Conservation (phyloP, 2,797 vertebrate genomes). For the Channallabes apus region DNA sequence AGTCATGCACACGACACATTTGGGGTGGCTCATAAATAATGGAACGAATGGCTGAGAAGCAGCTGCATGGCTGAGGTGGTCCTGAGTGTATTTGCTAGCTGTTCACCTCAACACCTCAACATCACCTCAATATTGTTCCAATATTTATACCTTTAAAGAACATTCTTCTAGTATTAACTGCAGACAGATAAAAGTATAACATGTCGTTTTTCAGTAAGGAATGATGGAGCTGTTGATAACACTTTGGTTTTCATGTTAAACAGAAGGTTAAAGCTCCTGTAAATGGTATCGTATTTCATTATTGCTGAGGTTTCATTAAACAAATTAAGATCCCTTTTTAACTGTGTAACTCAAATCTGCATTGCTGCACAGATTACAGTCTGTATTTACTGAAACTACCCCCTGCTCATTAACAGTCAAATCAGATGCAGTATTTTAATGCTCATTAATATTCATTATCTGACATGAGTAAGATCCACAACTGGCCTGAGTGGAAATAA, state of each 20-base stretch:
- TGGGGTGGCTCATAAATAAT: too few species aligned
- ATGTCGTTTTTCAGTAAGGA: not conserved
- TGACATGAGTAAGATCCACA: not conserved
- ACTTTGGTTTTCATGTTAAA: not conserved
- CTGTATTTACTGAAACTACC: not conserved
- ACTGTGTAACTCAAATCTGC: not conserved
- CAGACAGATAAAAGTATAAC: not conserved
- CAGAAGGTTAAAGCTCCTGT: not conserved
- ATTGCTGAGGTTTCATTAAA: not conserved
- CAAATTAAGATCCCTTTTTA: not conserved
- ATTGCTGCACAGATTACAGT: not conserved
- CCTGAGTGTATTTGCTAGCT: too few species aligned
- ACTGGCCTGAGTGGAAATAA: not conserved
- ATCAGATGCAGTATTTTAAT: too few species aligned
- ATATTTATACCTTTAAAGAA: not conserved
- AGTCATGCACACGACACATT: too few species aligned
- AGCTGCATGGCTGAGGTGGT: too few species aligned
- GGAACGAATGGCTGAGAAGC: too few species aligned
- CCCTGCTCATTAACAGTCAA: not conserved
- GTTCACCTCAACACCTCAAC: too few species aligned
- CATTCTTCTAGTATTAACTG: not conserved
- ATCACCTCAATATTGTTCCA: too few species aligned
- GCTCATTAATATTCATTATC: not conserved
- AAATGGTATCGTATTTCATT: not conserved
- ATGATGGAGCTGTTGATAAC: not conserved